Conservation (phyloP, 1,140 invertebrate species). For the Colletes latitarsis region DNA sequence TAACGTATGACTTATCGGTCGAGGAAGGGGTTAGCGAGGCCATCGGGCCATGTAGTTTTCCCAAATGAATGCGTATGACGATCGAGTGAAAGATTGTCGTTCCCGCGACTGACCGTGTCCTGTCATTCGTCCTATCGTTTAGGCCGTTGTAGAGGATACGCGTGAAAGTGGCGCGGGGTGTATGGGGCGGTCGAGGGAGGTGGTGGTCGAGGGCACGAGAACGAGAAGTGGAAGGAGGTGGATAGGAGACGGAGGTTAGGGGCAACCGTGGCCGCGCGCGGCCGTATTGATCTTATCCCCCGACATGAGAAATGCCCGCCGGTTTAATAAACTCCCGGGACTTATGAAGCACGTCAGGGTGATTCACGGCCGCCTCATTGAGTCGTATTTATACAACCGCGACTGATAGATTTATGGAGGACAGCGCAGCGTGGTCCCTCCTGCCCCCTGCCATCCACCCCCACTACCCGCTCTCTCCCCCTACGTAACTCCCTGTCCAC, state of each 20-base stretch:
- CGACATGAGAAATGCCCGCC: slow-evolving; percentile 82
- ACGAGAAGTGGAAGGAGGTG: slow-evolving; percentile 41
- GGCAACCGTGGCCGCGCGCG: slow-evolving; percentile 75
- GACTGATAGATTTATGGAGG: slow-evolving; percentile 82
- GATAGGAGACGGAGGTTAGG: slow-evolving; percentile 68
- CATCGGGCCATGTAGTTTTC: too few relatives aligned
- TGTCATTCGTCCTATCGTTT: slow-evolving; percentile 79
- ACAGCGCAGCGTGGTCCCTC: slow-evolving; percentile 80
- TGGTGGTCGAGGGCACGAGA: slow-evolving; percentile 28
- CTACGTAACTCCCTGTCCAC: slow-evolving; percentile 39
- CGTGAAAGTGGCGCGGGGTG: slow-evolving; percentile 22
- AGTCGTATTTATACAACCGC: slow-evolving; percentile 82
- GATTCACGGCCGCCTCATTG: slow-evolving; percentile 82
- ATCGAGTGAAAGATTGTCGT: too few relatives aligned
- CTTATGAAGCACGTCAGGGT: slow-evolving; percentile 82
- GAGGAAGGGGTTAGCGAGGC: too few relatives aligned
- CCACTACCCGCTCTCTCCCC: slow-evolving; percentile 52
- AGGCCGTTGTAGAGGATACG: slow-evolving; percentile 27
- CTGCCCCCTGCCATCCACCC: slow-evolving; percentile 57
- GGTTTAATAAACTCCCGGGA: slow-evolving; percentile 82
- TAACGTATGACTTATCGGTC: too few relatives aligned
- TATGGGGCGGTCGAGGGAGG: neutral
- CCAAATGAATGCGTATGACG: too few relatives aligned
- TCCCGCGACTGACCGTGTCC: slow-evolving; percentile 78
- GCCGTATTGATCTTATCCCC: slow-evolving; percentile 82